Evolutionary conservation across 2,888 invertebrate genomes (phyloP).

Genomic region (Tinea semifulvella): DNA sequence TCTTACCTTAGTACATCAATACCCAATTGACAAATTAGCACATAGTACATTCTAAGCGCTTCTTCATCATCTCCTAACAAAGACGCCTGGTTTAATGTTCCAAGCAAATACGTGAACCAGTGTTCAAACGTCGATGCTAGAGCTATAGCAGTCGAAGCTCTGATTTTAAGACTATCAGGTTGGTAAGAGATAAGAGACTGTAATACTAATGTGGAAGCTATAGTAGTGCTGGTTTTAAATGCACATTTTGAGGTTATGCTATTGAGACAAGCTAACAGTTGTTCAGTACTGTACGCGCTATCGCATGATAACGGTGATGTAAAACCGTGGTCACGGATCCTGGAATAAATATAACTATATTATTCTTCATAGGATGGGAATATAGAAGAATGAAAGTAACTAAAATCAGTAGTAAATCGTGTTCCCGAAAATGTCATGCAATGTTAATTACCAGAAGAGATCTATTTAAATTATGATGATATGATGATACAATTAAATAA

Average conservation of each 20-base stretch:
- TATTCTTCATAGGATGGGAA: too few species aligned
- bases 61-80: slow-evolving; percentile 31
- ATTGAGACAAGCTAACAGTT: slow-evolving; percentile 44
- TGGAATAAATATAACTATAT: too few species aligned
- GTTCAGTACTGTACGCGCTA: slow-evolving; percentile 52
- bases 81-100: slow-evolving; percentile 38
- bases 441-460: too few species aligned
- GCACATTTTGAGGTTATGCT: slow-evolving; percentile 32
- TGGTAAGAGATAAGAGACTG: slow-evolving; percentile 46
- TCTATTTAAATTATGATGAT: too few species aligned
- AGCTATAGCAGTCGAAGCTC: slow-evolving; percentile 29
- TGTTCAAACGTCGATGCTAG: slow-evolving; percentile 37
- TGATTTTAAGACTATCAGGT: slow-evolving; percentile 28
- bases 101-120: slow-evolving; percentile 40
- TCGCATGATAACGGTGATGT: slow-evolving; percentile 44
- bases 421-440: too few species aligned
- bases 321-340: slow-evolving; percentile 35
- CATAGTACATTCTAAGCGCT: slow-evolving; percentile 37
- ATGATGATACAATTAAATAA: too few species aligned
- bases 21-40: slow-evolving; percentile 41
- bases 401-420: too few species aligned
- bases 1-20: slow-evolving; percentile 39
- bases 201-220: slow-evolving; percentile 47
- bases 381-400: too few species aligned
- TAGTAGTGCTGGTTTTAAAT: slow-evolving; percentile 30